A percentile compares a stretch with the other conserved stretches of the same genome.
These are phyloP conservation scores for Achroia grisella DNA, from an alignment of 1,140 invertebrate species.

Conservation along the genomic window DNA sequence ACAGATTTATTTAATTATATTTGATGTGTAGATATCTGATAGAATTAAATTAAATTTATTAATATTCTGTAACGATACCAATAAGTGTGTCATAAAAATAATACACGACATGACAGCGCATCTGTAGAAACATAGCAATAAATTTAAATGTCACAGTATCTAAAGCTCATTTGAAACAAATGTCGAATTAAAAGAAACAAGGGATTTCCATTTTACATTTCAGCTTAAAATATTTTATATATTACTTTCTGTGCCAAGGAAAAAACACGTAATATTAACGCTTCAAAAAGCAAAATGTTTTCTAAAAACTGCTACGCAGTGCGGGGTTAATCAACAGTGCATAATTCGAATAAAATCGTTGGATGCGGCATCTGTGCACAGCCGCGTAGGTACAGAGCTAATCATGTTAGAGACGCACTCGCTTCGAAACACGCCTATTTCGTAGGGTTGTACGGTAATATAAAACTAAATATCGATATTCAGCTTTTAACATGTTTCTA, in stretches of 20 bases:
- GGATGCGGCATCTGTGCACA: constrained; percentile 17
- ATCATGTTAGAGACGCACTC: constrained; percentile 30
- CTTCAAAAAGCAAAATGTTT: not conserved
- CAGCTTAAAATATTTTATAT: not conserved
- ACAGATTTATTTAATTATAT: too few relatives aligned
- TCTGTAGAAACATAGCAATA: too few relatives aligned
- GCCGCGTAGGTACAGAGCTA: constrained; percentile 29
- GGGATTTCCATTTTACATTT: not conserved
- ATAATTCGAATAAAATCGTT: constrained; percentile 34
- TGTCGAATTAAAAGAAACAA: too few relatives aligned
- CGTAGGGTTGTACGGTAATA: not conserved
- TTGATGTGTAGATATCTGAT: too few relatives aligned
- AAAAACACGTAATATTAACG: not conserved
- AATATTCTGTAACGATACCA: too few relatives aligned
- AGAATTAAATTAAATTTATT: too few relatives aligned
- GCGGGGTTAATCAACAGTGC: constrained; percentile 21
- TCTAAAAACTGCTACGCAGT: constrained; percentile 1
- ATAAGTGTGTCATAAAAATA: too few relatives aligned
- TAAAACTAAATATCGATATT: constrained; percentile 3
- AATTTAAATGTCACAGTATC: too few relatives aligned
- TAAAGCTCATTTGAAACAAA: too few relatives aligned
- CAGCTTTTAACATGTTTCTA: too few relatives aligned
- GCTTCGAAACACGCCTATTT: constrained; percentile 5
- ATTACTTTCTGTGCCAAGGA: not conserved
- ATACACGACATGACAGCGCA: too few relatives aligned